Evolutionary conservation across 1,140 invertebrate species (phyloP).

Genomic region (Plodia interpunctella): DNA sequence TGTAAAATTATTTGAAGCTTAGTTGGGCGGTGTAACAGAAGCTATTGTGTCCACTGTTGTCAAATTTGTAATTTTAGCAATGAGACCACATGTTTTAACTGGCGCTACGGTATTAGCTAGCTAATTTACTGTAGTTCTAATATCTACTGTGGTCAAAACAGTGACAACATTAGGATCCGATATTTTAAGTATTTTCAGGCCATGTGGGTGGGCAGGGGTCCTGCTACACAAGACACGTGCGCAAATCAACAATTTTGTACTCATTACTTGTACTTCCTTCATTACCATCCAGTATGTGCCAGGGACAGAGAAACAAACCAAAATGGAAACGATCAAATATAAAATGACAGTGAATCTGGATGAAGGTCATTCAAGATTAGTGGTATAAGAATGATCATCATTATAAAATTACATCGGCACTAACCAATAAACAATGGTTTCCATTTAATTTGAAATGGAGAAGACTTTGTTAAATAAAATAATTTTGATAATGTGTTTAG

Average conservation of each 20-base stretch:
- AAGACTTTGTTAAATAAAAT: neutral
- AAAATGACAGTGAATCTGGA: conserved; percentile 33
- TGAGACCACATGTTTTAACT: conserved; percentile 26
- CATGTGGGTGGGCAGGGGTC: conserved; percentile 51
- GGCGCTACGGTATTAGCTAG: conserved; percentile 31
- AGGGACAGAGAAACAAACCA: conserved; percentile 61
- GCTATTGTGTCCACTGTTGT: conserved; percentile 41
- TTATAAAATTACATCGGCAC: neutral
- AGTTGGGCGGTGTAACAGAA: conserved; percentile 42
- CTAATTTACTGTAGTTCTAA: conserved; percentile 38
- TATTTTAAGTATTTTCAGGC: conserved; percentile 35
- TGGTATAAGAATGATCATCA: neutral
- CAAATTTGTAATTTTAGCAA: conserved; percentile 27
- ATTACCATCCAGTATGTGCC: conserved; percentile 62
- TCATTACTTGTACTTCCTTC: conserved; percentile 75
- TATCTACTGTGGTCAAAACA: conserved; percentile 45
- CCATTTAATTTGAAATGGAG: neutral
- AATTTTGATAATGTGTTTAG: neutral
- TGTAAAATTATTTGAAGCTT: conserved; percentile 21
- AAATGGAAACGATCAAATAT: conserved; percentile 60
- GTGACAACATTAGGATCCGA: conserved; percentile 51
- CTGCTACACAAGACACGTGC: conserved; percentile 71
- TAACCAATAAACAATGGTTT: neutral
- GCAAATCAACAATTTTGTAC: conserved; percentile 64
- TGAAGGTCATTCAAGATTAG: conserved; percentile 17